Evolutionary conservation across 2,888 invertebrate genomes (phyloP).

Genomic region (Cyrtodaria siliqua): DNA sequence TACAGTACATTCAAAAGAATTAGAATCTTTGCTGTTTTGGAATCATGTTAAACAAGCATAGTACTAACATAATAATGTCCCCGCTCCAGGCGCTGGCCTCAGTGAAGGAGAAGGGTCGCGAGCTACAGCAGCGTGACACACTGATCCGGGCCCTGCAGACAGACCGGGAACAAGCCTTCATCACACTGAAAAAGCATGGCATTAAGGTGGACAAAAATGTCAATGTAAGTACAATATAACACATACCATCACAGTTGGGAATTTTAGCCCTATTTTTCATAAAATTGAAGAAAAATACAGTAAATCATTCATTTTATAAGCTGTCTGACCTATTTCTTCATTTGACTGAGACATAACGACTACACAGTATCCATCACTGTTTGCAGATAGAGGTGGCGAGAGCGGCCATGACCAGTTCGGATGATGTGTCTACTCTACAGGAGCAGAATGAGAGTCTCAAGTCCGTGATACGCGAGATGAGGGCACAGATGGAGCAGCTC

Average conservation of each 20-base stretch:
- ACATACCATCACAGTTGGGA: no score
- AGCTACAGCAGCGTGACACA: slow-evolving; percentile 76
- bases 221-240: slow-evolving; percentile 68
- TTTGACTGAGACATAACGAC: no score
- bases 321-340: no score
- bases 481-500: slow-evolving; percentile 82
- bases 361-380: neutral
- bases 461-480: slow-evolving; percentile 83
- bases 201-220: slow-evolving; percentile 77
- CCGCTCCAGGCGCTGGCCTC: slow-evolving; percentile 77
- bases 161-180: slow-evolving; percentile 78
- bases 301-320: no score
- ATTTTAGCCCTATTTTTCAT: no score
- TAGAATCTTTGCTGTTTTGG: no score
- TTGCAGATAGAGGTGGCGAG: slow-evolving; percentile 26
- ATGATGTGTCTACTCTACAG: slow-evolving; percentile 74
- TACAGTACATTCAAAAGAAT: no score
- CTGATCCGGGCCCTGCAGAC: slow-evolving; percentile 74
- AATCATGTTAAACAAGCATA: no score
- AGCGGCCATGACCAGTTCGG: slow-evolving; percentile 33
- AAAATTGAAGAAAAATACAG: no score
- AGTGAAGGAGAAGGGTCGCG: slow-evolving; percentile 77
- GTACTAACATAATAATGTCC: no score
- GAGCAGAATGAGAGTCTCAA: slow-evolving; percentile 82
- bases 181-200: slow-evolving; percentile 79